A percentile compares a stretch with the other conserved stretches of the same genome.
Conservation (phyloP, 2,888 invertebrate species). For the Matsumyia berberina region DNA sequence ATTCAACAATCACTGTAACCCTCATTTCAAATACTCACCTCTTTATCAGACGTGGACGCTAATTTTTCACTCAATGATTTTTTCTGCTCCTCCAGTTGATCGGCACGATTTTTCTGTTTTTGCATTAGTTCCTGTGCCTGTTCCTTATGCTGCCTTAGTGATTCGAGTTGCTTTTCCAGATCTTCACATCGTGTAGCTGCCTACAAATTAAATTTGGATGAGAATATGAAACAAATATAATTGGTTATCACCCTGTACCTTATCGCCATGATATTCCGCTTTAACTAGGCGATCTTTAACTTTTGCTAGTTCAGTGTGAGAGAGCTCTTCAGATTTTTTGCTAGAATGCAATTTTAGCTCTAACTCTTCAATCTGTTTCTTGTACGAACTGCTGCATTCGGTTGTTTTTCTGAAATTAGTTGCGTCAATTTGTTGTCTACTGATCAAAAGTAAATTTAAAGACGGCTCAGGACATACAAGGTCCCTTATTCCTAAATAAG, state of each 20-base stretch:
- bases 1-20: no score
- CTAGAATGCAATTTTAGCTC: slow-evolving; percentile 82
- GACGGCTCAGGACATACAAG: no score
- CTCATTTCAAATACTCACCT: slow-evolving; percentile 84
- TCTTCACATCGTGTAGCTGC: slow-evolving; percentile 86
- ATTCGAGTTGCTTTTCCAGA: slow-evolving; percentile 87
- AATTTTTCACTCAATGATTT: slow-evolving; percentile 85
- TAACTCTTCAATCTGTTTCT: slow-evolving; percentile 83
- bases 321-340: slow-evolving; percentile 82
- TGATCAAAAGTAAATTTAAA: no score
- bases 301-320: slow-evolving; percentile 83
- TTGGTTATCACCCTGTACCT: slow-evolving; percentile 80
- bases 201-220: slow-evolving; percentile 70
- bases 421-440: no score
- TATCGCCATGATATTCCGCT: slow-evolving; percentile 85
- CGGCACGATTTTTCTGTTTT: slow-evolving; percentile 85
- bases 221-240: neutral
- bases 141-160: slow-evolving; percentile 85
- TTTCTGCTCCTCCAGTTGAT: slow-evolving; percentile 86
- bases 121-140: slow-evolving; percentile 85
- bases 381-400: slow-evolving; percentile 83
- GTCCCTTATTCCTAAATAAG: no score
- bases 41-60: slow-evolving; percentile 85
- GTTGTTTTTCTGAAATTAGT: slow-evolving; percentile 81
- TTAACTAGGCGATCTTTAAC: slow-evolving; percentile 84